These are phyloP conservation scores for Daphoenositta chrysoptera DNA, from an alignment of 2,113 vertebrate species.

Conservation along the genomic window DNA sequence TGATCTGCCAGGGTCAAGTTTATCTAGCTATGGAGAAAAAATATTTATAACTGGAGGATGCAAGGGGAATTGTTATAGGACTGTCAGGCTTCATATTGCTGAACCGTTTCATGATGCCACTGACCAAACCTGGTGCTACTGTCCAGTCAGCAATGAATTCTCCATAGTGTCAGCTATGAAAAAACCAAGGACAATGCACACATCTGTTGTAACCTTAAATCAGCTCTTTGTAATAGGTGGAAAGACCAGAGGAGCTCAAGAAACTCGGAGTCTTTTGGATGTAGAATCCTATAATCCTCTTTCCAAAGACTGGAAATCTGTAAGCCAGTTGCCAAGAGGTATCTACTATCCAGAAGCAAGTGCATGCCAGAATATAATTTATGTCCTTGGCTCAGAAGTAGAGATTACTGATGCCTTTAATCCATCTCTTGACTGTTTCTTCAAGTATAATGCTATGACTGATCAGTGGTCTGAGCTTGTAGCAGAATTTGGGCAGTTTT, in stretches of 20 bases:
- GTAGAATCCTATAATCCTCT: slow-evolving; percentile 92
- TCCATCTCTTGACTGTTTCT: slow-evolving; percentile 95
- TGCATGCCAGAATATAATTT: slow-evolving; percentile 87
- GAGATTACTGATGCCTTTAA: slow-evolving; percentile 94
- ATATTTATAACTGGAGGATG: slow-evolving; percentile 95
- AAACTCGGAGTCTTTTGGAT: slow-evolving; percentile 82
- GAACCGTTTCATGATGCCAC: slow-evolving; percentile 88
- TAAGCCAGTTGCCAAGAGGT: slow-evolving; percentile 85
- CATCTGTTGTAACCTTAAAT: slow-evolving; percentile 83
- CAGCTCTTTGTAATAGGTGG: slow-evolving; percentile 92
- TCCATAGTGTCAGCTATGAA: slow-evolving; percentile 83
- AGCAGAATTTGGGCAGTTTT: slow-evolving; percentile 94
- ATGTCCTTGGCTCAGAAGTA: slow-evolving; percentile 90
- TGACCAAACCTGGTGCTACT: slow-evolving; percentile 93
- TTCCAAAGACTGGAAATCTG: slow-evolving; percentile 81
- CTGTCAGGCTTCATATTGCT: slow-evolving; percentile 88
- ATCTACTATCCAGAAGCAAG: slow-evolving; percentile 95
- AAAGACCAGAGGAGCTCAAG: slow-evolving; percentile 83
- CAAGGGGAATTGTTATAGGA: slow-evolving; percentile 84
- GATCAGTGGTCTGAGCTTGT: slow-evolving; percentile 96
- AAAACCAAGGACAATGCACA: slow-evolving; percentile 91
- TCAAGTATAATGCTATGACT: slow-evolving; percentile 82
- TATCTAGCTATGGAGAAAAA: slow-evolving; percentile 91
- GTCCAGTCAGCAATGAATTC: slow-evolving; percentile 83
- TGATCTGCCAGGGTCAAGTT: slow-evolving; percentile 88